phyloP scores from a whole-genome alignment of 2,797 vertebrate species.

The Arctocebus calabarensis region DNA sequence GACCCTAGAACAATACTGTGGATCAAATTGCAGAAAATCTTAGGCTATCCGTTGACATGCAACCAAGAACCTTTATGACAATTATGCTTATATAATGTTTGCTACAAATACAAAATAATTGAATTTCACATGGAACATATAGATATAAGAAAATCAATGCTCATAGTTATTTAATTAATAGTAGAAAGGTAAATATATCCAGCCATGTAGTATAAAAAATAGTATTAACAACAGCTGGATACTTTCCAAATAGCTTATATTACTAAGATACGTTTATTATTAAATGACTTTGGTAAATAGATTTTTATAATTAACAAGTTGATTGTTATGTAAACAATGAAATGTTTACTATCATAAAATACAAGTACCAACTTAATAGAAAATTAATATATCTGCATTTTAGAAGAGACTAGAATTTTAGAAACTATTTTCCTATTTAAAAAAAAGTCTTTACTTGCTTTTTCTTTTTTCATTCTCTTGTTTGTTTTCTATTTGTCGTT shows the following conservation, averaged over 20 bases:
- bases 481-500: background rate
- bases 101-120: background rate
- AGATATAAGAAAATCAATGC: background rate
- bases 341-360: background rate
- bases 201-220: no score
- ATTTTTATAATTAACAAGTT: background rate
- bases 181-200: background rate
- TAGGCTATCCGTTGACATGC: background rate
- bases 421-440: background rate
- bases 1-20: background rate
- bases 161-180: background rate
- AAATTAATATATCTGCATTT: background rate
- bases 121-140: background rate
- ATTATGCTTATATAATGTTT: background rate
- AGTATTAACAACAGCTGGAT: no score
- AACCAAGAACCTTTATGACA: background rate
- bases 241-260: no score
- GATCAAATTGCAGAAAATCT: background rate
- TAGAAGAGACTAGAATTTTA: background rate
- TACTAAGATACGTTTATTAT: background rate
- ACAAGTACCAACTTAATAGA: background rate
- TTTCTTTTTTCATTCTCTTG: background rate
- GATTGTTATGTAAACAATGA: background rate
- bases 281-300: background rate
- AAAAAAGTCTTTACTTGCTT: background rate